Percentiles rank a stretch among this genome's conserved stretches.
Evolutionary conservation across 2,888 invertebrate genomes (phyloP).

Genomic region (Euclidia mi): DNA sequence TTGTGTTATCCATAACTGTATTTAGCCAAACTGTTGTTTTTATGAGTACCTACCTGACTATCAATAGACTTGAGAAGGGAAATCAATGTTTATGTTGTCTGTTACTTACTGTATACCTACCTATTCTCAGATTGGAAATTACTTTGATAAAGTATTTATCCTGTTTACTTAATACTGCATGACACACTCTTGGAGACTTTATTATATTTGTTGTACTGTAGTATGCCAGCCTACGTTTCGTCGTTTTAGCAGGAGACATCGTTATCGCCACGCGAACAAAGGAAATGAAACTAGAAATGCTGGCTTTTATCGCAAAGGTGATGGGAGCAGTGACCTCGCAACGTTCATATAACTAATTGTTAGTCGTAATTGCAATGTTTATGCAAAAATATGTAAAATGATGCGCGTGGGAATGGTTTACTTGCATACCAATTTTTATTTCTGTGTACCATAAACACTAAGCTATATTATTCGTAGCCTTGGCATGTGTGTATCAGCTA

Average conservation of each 20-base stretch:
- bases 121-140: too few species aligned
- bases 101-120: too few species aligned
- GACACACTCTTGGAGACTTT: not conserved
- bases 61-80: too few species aligned
- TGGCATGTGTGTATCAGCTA: not conserved
- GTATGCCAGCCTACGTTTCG: slow-evolving; percentile 18
- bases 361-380: slow-evolving; percentile 30
- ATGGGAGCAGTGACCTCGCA: slow-evolving; percentile 66
- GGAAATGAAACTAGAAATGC: slow-evolving; percentile 69
- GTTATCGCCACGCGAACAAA: slow-evolving; percentile 64
- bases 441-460: not conserved
- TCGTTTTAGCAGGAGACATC: slow-evolving; percentile 40
- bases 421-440: slow-evolving; percentile 6
- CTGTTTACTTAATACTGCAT: not conserved
- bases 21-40: slow-evolving; percentile 5
- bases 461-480: slow-evolving; percentile 1
- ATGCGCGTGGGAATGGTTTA: slow-evolving; percentile 31
- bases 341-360: slow-evolving; percentile 35
- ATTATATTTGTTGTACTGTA: not conserved
- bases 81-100: not conserved
- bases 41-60: not conserved
- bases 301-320: slow-evolving; percentile 67
- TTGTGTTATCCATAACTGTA: slow-evolving; percentile 16
- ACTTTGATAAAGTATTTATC: not conserved
- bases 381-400: slow-evolving; percentile 33